Conservation (phyloP, 2,797 vertebrate genomes). For the Myotis findleyi region DNA sequence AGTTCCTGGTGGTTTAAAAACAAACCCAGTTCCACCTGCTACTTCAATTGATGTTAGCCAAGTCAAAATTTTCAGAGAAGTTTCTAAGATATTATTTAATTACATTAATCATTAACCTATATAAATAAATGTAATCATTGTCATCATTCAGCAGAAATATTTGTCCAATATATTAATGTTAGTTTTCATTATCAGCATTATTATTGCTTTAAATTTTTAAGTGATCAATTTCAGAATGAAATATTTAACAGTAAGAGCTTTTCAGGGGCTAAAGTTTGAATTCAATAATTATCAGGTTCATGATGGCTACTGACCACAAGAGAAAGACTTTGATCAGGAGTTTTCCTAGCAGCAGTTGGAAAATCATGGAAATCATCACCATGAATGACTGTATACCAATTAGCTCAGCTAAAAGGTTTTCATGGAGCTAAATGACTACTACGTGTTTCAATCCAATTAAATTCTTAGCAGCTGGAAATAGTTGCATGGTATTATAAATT, state of each 20-base stretch:
- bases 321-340: neutral
- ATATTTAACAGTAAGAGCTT: slow-evolving; percentile 1
- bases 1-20: neutral
- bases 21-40: neutral
- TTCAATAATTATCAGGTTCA: neutral
- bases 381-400: neutral
- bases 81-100: slow-evolving; percentile 54
- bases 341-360: neutral
- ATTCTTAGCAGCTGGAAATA: slow-evolving; percentile 25
- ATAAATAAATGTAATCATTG: neutral
- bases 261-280: slow-evolving; percentile 8
- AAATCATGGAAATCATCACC: slow-evolving; percentile 15
- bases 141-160: slow-evolving; percentile 30
- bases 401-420: neutral
- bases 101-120: slow-evolving; percentile 25
- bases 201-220: slow-evolving; percentile 17
- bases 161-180: neutral
- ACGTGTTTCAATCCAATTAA: slow-evolving; percentile 40
- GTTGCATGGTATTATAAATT: neutral
- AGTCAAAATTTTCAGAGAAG: neutral
- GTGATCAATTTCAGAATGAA: neutral
- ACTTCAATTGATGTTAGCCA: neutral
- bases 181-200: neutral
- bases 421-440: neutral
- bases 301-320: neutral